Conservation (phyloP, 2,113 vertebrate species). For the Oryzias melastigma region DNA sequence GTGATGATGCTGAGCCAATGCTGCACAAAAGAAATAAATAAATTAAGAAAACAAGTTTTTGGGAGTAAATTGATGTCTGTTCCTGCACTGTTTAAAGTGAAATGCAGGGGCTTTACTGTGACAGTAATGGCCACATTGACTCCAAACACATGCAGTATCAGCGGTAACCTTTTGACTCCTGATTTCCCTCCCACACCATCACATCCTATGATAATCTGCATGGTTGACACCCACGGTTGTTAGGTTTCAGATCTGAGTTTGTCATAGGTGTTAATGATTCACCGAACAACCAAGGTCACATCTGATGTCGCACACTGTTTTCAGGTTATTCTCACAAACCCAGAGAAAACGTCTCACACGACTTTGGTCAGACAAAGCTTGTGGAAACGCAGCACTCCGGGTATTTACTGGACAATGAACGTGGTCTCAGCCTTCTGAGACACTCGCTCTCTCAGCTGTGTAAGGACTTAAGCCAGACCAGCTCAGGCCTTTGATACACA, state of each 20-base stretch:
- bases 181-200: constrained; percentile 5
- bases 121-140: neutral
- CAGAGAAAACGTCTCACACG: constrained; percentile 6
- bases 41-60: too few species aligned
- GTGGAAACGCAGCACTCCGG: neutral
- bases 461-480: neutral
- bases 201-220: neutral
- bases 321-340: neutral
- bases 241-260: constrained; percentile 1
- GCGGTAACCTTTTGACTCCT: constrained; percentile 8
- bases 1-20: too few species aligned
- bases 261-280: constrained; percentile 8
- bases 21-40: too few species aligned
- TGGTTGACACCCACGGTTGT: constrained; percentile 5
- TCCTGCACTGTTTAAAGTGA: too few species aligned
- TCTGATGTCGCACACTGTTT: constrained; percentile 11
- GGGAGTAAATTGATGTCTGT: neutral
- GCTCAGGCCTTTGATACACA: constrained; percentile 3
- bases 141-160: neutral
- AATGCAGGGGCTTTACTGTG: too few species aligned
- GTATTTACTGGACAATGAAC: constrained; percentile 10
- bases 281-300: constrained; percentile 8
- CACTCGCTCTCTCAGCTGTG: constrained; percentile 10
- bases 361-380: neutral
- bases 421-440: neutral